phyloP scores from a whole-genome alignment of 2,113 vertebrate genomes.

The Chauna torquata region DNA sequence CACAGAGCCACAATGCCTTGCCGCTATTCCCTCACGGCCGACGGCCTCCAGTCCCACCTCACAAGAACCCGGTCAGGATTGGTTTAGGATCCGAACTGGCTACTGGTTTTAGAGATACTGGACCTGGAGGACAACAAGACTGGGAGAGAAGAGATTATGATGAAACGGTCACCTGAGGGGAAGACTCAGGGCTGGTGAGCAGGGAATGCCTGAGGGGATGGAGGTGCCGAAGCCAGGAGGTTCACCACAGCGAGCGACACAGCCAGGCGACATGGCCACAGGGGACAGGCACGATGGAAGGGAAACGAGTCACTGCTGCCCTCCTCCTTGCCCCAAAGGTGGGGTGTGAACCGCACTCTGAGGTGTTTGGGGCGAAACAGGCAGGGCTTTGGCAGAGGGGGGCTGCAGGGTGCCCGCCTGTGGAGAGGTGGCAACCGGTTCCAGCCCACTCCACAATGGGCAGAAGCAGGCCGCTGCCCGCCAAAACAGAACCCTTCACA shows the following conservation, averaged over 20 bases:
- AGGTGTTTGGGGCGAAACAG: not conserved
- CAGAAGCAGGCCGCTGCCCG: too few relatives aligned
- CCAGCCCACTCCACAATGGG: too few relatives aligned
- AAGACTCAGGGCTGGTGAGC: not conserved
- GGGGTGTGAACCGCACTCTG: too few relatives aligned
- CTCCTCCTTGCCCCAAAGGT: not conserved
- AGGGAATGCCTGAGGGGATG: not conserved
- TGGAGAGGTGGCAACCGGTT: too few relatives aligned
- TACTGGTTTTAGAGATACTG: not conserved
- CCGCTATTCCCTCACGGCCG: not conserved
- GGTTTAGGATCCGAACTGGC: not conserved
- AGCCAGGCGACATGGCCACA: not conserved
- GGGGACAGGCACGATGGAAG: not conserved
- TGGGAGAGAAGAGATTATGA: not conserved
- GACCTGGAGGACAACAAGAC: not conserved
- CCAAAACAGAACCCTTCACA: too few relatives aligned
- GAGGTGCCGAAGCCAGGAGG: not conserved
- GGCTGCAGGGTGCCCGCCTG: too few relatives aligned
- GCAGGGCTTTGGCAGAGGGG: not conserved
- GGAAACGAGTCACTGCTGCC: not conserved
- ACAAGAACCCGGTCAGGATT: not conserved
- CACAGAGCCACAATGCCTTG: rapidly evolving
- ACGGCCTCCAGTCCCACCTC: not conserved
- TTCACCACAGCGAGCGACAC: not conserved
- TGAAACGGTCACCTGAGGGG: not conserved